Evolutionary conservation across 2,113 vertebrate genomes (phyloP).

Genomic region (Vombatus ursinus): DNA sequence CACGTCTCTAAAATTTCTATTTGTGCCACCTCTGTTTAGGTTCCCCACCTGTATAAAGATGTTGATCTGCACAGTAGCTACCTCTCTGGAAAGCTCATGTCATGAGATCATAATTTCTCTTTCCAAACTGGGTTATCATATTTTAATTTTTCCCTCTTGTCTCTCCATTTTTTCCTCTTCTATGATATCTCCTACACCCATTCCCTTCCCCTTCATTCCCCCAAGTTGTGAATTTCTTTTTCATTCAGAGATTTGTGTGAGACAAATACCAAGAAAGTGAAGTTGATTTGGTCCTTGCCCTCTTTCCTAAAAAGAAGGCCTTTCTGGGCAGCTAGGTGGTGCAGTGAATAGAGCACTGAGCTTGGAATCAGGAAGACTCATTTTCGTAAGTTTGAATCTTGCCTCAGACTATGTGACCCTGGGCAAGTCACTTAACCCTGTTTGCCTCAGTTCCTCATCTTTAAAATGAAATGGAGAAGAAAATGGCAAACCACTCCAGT

Average conservation of each 20-base stretch:
- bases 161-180: background rate
- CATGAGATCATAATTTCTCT: background rate
- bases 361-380: background rate
- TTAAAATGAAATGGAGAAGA: background rate
- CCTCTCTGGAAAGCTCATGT: background rate
- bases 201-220: background rate
- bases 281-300: background rate
- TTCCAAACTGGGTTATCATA: background rate
- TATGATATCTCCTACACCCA: background rate
- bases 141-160: background rate
- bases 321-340: background rate
- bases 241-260: background rate
- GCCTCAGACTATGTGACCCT: background rate
- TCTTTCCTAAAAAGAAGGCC: background rate
- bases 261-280: conserved; percentile 3
- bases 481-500: background rate
- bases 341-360: background rate
- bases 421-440: background rate
- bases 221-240: conserved; percentile 5
- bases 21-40: background rate
- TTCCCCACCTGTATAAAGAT: background rate
- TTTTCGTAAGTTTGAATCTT: background rate
- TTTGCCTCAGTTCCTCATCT: background rate
- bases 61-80: background rate
- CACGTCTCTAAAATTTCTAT: background rate